These are phyloP conservation scores for Eumeta japonica DNA, from an alignment of 1,140 invertebrate species.

Conservation along the genomic window DNA sequence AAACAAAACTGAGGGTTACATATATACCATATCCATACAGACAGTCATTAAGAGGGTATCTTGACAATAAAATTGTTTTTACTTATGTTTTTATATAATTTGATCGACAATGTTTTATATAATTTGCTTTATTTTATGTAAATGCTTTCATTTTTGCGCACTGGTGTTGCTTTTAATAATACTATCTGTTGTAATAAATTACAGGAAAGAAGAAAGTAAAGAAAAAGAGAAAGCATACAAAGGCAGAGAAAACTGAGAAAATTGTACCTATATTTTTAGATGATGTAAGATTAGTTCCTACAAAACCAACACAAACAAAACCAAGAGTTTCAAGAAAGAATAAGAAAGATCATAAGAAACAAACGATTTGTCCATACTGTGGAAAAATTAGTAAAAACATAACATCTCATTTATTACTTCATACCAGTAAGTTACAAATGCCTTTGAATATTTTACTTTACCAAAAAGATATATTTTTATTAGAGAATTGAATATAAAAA, in stretches of 20 bases:
- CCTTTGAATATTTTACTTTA: constrained; percentile 9
- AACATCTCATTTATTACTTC: constrained; percentile 16
- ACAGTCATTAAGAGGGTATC: too few species aligned
- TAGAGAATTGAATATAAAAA: too few species aligned
- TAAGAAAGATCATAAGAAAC: constrained; percentile 6
- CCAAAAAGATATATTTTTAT: constrained; percentile 14
- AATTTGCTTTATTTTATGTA: too few species aligned
- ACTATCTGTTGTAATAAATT: too few species aligned
- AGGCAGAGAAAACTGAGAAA: constrained; percentile 4
- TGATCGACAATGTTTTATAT: too few species aligned
- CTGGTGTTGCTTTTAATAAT: neutral
- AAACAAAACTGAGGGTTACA: too few species aligned
- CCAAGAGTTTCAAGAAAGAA: constrained; percentile 5
- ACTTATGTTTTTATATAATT: too few species aligned
- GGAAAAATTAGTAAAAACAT: constrained; percentile 18
- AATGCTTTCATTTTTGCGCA: constrained; percentile 2
- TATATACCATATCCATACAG: too few species aligned
- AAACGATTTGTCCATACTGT: constrained; percentile 21
- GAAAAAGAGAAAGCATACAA: constrained; percentile 4
- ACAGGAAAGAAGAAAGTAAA: constrained; percentile 3
- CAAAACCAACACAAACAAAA: constrained; percentile 4
- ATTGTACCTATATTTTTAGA: constrained; percentile 12
- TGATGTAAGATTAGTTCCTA: constrained; percentile 11
- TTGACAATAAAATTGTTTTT: too few species aligned
- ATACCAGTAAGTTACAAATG: constrained; percentile 16